Percentiles rank a stretch among this genome's conserved stretches.
phyloP scores from a whole-genome alignment of 2,797 vertebrate genomes.

The Anabacerthia variegaticeps region DNA sequence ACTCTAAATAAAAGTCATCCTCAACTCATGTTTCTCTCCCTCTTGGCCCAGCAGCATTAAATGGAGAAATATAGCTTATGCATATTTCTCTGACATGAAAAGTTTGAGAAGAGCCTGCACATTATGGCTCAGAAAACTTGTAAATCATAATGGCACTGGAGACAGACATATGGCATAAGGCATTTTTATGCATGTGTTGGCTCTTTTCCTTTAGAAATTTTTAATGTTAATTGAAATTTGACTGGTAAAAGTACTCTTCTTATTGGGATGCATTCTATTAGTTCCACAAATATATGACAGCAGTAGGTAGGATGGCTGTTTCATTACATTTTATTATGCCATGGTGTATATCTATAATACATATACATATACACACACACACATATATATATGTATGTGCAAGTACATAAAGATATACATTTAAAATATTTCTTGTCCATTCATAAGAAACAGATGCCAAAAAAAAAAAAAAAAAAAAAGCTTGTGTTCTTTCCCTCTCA shows the following conservation, averaged over 20 bases:
- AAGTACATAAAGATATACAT: not conserved
- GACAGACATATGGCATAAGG: not conserved
- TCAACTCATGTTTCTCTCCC: not conserved
- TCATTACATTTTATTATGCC: not conserved
- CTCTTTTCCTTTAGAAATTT: not conserved
- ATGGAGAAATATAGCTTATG: not conserved
- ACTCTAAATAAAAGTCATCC: not conserved
- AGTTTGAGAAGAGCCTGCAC: not conserved
- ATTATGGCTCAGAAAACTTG: fast-evolving
- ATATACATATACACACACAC: not conserved
- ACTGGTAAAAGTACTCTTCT: not conserved
- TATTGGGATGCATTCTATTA: not conserved
- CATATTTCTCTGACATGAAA: not conserved
- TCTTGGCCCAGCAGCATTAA: not conserved
- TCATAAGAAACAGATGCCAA: not conserved
- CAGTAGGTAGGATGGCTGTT: fast-evolving
- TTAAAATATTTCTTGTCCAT: not conserved
- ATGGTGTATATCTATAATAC: not conserved
- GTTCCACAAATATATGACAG: not conserved
- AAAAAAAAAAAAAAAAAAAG: not conserved
- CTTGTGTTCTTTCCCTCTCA: not conserved
- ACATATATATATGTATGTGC: not conserved
- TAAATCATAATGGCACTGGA: not conserved
- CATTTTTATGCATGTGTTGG: fast-evolving
- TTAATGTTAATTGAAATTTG: not conserved